Percentiles rank a stretch among this genome's conserved stretches.
Evolutionary conservation across 2,113 vertebrate genomes (phyloP).

Genomic region (Hystrix cristata): DNA sequence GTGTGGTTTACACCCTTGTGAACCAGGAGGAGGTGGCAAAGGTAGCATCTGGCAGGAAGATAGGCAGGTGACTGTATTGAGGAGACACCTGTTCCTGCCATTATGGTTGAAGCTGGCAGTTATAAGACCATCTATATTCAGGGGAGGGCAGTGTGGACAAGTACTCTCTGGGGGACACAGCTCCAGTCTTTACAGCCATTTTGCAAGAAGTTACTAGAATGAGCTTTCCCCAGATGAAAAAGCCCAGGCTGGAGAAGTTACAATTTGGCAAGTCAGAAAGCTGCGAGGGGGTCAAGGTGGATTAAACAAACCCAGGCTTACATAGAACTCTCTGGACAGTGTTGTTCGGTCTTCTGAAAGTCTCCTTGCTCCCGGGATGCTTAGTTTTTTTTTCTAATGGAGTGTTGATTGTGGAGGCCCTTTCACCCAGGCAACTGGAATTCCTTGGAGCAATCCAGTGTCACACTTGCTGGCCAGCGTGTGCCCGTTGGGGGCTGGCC

Average conservation of each 20-base stretch:
- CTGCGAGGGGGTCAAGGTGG: neutral
- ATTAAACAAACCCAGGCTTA: neutral
- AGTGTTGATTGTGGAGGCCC: neutral
- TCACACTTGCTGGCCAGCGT: neutral
- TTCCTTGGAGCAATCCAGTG: neutral
- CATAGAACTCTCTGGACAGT: neutral
- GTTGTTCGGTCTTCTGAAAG: neutral
- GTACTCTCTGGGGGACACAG: neutral
- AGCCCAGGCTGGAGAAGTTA: neutral
- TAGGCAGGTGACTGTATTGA: too few relatives aligned
- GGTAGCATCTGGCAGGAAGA: too few relatives aligned
- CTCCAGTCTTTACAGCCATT: neutral
- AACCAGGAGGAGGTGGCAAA: neutral
- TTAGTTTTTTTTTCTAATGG: neutral
- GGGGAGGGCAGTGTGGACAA: neutral
- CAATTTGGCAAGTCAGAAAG: neutral
- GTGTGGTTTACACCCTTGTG: neutral
- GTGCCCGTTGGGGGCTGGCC: neutral
- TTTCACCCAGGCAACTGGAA: neutral
- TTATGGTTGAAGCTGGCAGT: neutral
- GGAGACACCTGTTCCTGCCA: rapidly evolving
- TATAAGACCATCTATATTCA: neutral
- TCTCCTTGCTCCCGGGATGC: neutral
- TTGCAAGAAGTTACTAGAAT: neutral
- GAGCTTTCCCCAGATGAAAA: neutral